These are phyloP conservation scores for Podotricha telesiphe DNA, from an alignment of 2,888 invertebrate genomes.

Conservation along the genomic window DNA sequence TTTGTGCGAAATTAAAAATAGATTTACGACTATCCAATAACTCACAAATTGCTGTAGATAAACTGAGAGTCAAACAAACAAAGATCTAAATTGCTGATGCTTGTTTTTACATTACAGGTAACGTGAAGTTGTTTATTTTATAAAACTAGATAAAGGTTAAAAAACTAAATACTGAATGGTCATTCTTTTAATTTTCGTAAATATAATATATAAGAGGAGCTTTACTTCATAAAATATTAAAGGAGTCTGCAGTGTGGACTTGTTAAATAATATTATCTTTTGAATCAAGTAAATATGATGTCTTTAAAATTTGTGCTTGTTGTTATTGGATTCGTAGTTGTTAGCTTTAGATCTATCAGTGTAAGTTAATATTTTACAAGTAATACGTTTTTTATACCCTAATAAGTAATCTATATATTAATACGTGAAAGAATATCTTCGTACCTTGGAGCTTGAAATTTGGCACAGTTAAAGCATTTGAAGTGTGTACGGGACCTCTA, in stretches of 20 bases:
- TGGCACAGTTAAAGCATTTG: too few relatives aligned
- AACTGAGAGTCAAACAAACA: background rate
- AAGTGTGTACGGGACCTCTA: too few relatives aligned
- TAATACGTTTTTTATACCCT: too few relatives aligned
- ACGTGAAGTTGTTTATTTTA: background rate
- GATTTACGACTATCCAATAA: background rate
- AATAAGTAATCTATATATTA: background rate
- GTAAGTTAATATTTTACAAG: conserved; percentile 39
- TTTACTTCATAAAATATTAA: conserved; percentile 21
- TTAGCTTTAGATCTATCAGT: conserved; percentile 42
- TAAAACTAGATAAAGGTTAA: conserved; percentile 8
- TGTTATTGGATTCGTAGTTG: conserved; percentile 41
- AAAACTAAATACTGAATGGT: background rate
- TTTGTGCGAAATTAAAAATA: conserved; percentile 5
- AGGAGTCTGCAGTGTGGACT: conserved; percentile 26
- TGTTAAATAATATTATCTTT: conserved; percentile 25
- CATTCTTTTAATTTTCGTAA: background rate
- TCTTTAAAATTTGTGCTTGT: conserved; percentile 42
- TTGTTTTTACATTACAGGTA: conserved; percentile 7
- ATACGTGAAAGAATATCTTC: too few relatives aligned
- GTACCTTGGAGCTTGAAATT: too few relatives aligned
- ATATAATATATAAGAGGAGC: background rate
- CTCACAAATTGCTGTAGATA: background rate
- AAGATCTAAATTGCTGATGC: background rate
- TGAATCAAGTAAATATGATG: conserved; percentile 37